phyloP scores from a whole-genome alignment of 2,113 vertebrate species.

The Callipepla squamata region DNA sequence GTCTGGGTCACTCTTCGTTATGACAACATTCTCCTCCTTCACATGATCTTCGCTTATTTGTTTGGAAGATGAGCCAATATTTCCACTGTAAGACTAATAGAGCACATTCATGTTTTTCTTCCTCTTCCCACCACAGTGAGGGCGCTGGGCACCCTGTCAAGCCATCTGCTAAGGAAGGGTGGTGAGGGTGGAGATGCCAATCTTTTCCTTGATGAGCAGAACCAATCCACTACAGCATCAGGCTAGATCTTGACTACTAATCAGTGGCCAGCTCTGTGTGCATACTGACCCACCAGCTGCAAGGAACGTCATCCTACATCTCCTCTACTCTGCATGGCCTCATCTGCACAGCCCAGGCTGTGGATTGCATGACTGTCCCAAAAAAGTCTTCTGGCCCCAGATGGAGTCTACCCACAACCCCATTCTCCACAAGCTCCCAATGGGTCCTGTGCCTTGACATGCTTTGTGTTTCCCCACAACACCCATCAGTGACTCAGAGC shows the following conservation, averaged over 20 bases:
- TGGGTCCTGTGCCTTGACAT: background rate
- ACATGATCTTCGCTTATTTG: background rate
- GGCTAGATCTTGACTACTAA: background rate
- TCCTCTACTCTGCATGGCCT: background rate
- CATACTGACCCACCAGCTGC: background rate
- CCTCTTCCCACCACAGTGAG: background rate
- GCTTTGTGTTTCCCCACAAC: background rate
- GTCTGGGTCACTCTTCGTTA: background rate
- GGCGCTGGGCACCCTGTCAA: background rate
- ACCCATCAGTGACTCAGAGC: background rate
- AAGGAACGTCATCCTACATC: background rate
- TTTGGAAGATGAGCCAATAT: background rate
- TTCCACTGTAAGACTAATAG: slow-evolving; percentile 11
- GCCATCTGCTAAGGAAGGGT: background rate
- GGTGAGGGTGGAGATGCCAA: background rate
- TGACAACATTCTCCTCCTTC: background rate
- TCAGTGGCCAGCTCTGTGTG: background rate
- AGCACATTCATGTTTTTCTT: background rate
- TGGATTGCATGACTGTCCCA: background rate
- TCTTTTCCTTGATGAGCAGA: background rate
- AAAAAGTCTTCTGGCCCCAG: background rate
- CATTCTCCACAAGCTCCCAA: background rate
- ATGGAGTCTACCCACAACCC: background rate
- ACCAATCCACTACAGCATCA: background rate
- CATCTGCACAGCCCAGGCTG: background rate